Evolutionary conservation across 1,140 invertebrate genomes (phyloP), one percentile per base, ranked within the genome.

Genomic region (Plectrocnemia conspersa): DNA sequence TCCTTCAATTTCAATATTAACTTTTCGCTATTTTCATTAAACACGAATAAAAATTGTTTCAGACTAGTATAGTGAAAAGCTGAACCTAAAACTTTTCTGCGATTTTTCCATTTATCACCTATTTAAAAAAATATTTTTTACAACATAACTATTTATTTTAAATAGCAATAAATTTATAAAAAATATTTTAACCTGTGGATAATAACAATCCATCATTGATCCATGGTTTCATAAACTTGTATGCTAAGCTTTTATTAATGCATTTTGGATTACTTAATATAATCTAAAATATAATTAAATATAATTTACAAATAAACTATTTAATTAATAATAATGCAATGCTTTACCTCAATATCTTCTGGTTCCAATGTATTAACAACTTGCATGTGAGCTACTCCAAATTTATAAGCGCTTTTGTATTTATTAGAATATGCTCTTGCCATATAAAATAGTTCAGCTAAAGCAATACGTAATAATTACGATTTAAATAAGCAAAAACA

Each of bases 221-320:
- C 76, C 77, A 80, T 1, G 72, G 68, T 48, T 73, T 68, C 0
- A 81, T 58, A 50, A 76, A 76, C 16, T 67, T 59, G 59, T 82
- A 81, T 42, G 73, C 70, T 13, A 63, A 66, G 6, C 76, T 65
- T 62, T 82, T 82, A 46, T 76, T 66, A 11, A 79, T 64, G 52
- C 75, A 65, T 59, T 77, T 79, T 18, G 64, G 71, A 44, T 72
- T 75, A 13, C 68, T 70, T 15, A 81, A 65, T 23, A 82, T 61
- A 33, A 65, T 62, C 65, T 77, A 52, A 70, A 73, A 56, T 10
- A 22, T 19, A 33, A 45, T 25, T 15, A 21, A 40, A 36, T n/a
- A 7, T n/a, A 38, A 38, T 40, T 27, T 53, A 44, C 21, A 11
- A 25, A n/a, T 18, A 16, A 38, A 32, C 1, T 53, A 27, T 27